Conservation (phyloP, 2,888 invertebrate genomes). For the Protophormia terraenovae region DNA sequence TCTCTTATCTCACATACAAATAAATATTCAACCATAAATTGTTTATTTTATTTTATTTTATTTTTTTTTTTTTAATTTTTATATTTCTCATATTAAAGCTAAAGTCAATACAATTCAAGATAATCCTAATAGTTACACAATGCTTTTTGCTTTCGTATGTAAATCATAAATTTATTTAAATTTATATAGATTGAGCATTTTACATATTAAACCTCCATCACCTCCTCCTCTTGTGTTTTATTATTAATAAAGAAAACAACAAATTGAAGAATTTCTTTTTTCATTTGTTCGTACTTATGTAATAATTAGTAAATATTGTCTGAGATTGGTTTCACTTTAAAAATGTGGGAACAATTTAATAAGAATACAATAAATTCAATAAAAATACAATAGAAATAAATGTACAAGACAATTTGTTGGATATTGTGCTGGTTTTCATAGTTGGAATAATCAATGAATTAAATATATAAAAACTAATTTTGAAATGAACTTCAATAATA, state of each 20-base stretch:
- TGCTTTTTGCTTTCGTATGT: background rate
- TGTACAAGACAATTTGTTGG: background rate
- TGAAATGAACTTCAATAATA: no score
- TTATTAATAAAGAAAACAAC: slow-evolving; percentile 29
- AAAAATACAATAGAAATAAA: background rate
- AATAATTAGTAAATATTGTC: slow-evolving; percentile 55
- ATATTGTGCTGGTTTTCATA: slow-evolving; percentile 48
- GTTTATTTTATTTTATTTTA: slow-evolving; percentile 18
- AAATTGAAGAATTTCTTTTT: slow-evolving; percentile 24
- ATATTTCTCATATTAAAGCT: slow-evolving; percentile 1
- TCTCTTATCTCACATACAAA: slow-evolving; percentile 15
- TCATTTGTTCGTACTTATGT: slow-evolving; percentile 31
- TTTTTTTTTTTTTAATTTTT: background rate
- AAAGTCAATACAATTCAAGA: slow-evolving; percentile 21
- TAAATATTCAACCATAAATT: slow-evolving; percentile 6
- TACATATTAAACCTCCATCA: background rate
- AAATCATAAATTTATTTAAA: slow-evolving; percentile 6
- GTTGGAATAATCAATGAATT: slow-evolving; percentile 7
- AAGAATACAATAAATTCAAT: slow-evolving; percentile 35
- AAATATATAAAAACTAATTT: slow-evolving; percentile 1
- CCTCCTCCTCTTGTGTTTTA: no score
- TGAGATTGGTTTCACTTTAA: slow-evolving; percentile 39
- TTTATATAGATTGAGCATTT: background rate
- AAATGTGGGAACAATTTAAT: slow-evolving; percentile 45
- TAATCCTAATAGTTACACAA: slow-evolving; percentile 48